phyloP scores from a whole-genome alignment of 2,888 invertebrate species.

The Fragum sueziense region DNA sequence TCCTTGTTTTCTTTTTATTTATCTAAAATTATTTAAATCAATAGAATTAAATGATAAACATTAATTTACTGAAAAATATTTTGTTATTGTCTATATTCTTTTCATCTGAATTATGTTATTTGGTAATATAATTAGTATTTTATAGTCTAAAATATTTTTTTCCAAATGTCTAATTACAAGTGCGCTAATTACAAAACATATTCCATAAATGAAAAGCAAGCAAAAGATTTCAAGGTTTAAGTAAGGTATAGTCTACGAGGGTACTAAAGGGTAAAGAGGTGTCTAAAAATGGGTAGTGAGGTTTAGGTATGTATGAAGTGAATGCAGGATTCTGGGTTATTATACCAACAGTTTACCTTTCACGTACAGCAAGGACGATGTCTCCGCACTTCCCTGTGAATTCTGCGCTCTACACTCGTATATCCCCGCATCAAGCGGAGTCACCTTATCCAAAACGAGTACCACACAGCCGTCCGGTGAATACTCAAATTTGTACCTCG shows the following conservation, averaged over 20 bases:
- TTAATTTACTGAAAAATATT: too few species aligned
- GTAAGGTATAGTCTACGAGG: neutral
- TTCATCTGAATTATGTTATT: too few species aligned
- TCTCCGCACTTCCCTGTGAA: constrained; percentile 80
- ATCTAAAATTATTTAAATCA: too few species aligned
- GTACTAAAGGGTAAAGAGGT: constrained; percentile 4
- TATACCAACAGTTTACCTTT: constrained; percentile 70
- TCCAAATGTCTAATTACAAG: too few species aligned
- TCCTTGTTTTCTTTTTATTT: too few species aligned
- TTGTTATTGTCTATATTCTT: too few species aligned
- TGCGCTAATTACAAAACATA: neutral
- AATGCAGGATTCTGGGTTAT: constrained; percentile 2
- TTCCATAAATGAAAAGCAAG: neutral
- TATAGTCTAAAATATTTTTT: too few species aligned
- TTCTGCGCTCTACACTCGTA: constrained; percentile 81
- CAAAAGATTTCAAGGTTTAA: neutral
- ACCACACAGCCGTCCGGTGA: constrained; percentile 76
- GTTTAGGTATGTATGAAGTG: neutral
- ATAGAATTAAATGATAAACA: too few species aligned
- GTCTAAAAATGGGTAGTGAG: neutral
- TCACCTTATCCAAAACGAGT: constrained; percentile 76
- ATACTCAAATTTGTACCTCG: constrained; percentile 75
- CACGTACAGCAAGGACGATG: constrained; percentile 80
- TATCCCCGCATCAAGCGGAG: constrained; percentile 77
- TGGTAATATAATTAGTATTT: too few species aligned